Conservation (phyloP, 2,888 invertebrate genomes). For the Apamea anceps region DNA sequence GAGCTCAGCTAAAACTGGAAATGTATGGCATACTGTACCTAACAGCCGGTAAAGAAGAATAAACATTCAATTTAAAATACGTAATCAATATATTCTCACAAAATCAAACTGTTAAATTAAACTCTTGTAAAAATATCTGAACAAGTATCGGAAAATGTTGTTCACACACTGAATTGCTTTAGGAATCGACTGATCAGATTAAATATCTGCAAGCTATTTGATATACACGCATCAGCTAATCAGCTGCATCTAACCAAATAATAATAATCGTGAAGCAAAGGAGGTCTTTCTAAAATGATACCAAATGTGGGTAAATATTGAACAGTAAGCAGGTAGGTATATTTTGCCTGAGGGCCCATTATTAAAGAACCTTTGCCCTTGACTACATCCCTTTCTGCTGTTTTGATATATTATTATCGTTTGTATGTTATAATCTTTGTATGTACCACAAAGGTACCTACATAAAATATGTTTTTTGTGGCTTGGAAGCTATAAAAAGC, state of each 20-base stretch:
- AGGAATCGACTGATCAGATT: not conserved
- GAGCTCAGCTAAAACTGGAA: not conserved
- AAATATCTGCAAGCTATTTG: too few relatives aligned
- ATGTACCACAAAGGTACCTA: too few relatives aligned
- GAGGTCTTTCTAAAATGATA: constrained; percentile 60
- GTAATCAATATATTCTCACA: not conserved
- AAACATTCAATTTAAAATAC: too few relatives aligned
- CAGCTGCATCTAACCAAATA: not conserved
- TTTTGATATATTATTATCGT: constrained; percentile 33
- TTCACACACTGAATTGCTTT: not conserved
- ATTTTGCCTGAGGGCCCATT: constrained; percentile 61
- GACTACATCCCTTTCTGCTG: constrained; percentile 30
- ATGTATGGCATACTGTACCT: not conserved
- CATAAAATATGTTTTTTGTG: constrained; percentile 13
- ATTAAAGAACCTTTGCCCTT: constrained; percentile 46
- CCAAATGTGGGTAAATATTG: constrained; percentile 68
- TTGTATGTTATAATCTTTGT: constrained; percentile 31
- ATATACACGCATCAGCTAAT: not conserved
- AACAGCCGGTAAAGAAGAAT: not conserved
- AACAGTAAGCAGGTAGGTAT: constrained; percentile 44
- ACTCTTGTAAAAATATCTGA: constrained; percentile 49
- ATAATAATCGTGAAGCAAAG: constrained; percentile 28
- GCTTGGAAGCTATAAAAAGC: not conserved
- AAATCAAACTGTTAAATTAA: constrained; percentile 29
- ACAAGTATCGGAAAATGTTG: constrained; percentile 6